These are phyloP conservation scores for Neelides folsomi DNA, from an alignment of 2,888 invertebrate genomes.

Conservation along the genomic window DNA sequence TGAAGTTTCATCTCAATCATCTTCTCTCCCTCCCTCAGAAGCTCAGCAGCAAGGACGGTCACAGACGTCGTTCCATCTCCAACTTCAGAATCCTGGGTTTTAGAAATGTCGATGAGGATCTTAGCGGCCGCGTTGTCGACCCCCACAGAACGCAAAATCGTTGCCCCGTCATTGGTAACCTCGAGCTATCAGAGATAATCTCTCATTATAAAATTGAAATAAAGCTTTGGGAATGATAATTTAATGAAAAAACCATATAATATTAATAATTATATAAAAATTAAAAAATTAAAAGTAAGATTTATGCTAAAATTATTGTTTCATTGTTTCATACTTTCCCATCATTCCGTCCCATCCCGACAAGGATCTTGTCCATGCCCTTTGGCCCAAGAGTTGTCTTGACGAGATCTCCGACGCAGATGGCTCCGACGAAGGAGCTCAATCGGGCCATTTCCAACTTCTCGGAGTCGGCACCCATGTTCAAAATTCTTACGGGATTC, in stretches of 20 bases:
- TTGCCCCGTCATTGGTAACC: constrained; percentile 98
- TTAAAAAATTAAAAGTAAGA: constrained; percentile 6
- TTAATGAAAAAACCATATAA: too few species aligned
- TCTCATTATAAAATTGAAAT: too few species aligned
- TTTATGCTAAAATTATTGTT: not conserved
- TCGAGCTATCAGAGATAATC: too few species aligned
- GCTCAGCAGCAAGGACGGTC: constrained; percentile 83
- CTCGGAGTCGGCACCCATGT: constrained; percentile 93
- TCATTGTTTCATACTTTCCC: constrained; percentile 32
- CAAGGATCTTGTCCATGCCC: constrained; percentile 91
- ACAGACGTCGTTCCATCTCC: constrained; percentile 99
- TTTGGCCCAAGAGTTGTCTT: constrained; percentile 98
- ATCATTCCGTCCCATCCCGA: constrained; percentile 62
- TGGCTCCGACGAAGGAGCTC: constrained; percentile 96
- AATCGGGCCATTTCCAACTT: constrained; percentile 92
- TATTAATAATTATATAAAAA: too few species aligned
- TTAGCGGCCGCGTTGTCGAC: constrained; percentile 99
- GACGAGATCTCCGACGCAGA: constrained; percentile 95
- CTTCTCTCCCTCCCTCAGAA: constrained; percentile 88
- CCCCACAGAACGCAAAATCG: constrained; percentile 88
- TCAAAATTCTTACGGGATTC: constrained; percentile 86
- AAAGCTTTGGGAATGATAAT: too few species aligned
- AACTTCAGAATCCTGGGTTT: constrained; percentile 97
- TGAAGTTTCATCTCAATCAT: constrained; percentile 87
- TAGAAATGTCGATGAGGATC: constrained; percentile 95